These are phyloP conservation scores for Kuschelorhynchus macadamiae DNA, from an alignment of 2,888 invertebrate species.

Conservation along the genomic window DNA sequence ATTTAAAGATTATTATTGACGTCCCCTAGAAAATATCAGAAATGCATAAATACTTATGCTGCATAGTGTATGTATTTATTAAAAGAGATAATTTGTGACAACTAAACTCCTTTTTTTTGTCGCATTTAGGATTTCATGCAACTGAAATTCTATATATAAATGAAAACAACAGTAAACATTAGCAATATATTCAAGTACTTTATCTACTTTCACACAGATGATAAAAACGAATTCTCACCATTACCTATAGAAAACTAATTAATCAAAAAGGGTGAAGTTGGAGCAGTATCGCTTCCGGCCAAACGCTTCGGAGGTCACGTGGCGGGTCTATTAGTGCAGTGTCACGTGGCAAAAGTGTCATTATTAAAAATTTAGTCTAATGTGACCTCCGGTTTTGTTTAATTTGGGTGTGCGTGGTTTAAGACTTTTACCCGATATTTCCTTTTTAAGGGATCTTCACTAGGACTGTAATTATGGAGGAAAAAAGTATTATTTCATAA, in stretches of 20 bases:
- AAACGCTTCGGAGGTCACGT: slow-evolving; percentile 52
- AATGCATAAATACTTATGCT: too few relatives aligned
- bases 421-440: slow-evolving; percentile 29
- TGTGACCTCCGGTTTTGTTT: slow-evolving; percentile 45
- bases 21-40: too few relatives aligned
- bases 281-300: slow-evolving; percentile 53
- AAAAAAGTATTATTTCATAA: too few relatives aligned
- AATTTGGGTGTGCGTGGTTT: slow-evolving; percentile 32
- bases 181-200: too few relatives aligned
- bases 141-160: too few relatives aligned
- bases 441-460: slow-evolving; percentile 20
- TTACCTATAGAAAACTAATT: slow-evolving; percentile 28
- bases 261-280: slow-evolving; percentile 41
- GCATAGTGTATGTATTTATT: neutral
- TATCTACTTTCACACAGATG: slow-evolving; percentile 8
- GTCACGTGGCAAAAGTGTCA: slow-evolving; percentile 60
- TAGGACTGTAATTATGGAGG: neutral
- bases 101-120: too few relatives aligned
- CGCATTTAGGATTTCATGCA: too few relatives aligned
- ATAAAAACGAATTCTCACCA: slow-evolving; percentile 26
- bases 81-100: slow-evolving; percentile 13
- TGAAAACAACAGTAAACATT: too few relatives aligned
- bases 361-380: slow-evolving; percentile 55
- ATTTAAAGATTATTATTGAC: too few relatives aligned
- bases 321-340: slow-evolving; percentile 53